Evolutionary conservation across 1,140 invertebrate species (phyloP), one percentile per base, ranked within the genome.

Genomic region (Drosophila virilis): DNA sequence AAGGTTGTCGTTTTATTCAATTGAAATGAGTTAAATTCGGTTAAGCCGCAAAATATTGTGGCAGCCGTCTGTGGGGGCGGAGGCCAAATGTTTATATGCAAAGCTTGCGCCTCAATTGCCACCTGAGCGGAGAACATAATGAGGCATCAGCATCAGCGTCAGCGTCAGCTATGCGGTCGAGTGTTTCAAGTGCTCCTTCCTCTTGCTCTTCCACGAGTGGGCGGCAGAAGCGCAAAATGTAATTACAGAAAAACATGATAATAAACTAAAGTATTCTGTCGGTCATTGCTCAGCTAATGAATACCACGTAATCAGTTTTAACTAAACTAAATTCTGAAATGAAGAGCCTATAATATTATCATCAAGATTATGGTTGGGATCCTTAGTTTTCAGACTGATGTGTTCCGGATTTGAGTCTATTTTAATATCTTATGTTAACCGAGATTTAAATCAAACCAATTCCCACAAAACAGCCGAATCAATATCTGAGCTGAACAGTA

Each of bases 21-120:
- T 86, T 86, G 79, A 88, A 86, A 82, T 86, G 79, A 88, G 68
- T 88, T 86, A 73, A 86, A 79, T 77, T 82, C 61, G 64, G 67
- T 81, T 88, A 77, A 88, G 65, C 68, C 66, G 13, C 51, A 33
- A 71, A 71, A 81, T 72, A 64, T 62, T 80, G 68, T 80, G 80
- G 58, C 66, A 76, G 42, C 6, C 28, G 42, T 69, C 45, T 38
- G 52, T 37, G 50, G 10, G n/a, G 48, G 46, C 72, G 46, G 42
- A 64, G 51, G 59, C 43, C 48, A 55, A 76, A 81, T 59, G 74
- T 68, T 65, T 75, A 68, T 48, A 71, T 82, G 80, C 74, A 50
- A 77, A 80, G 80, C 60, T 71, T 74, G 48, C 35, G 62, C 66
- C 50, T 52, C 57, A 82, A 58, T 71, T 77, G 64, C 65, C 76